Percentiles rank a stretch among this genome's conserved stretches.
Conservation (phyloP, 1,140 invertebrate genomes). For the Zaprionus africanus region DNA sequence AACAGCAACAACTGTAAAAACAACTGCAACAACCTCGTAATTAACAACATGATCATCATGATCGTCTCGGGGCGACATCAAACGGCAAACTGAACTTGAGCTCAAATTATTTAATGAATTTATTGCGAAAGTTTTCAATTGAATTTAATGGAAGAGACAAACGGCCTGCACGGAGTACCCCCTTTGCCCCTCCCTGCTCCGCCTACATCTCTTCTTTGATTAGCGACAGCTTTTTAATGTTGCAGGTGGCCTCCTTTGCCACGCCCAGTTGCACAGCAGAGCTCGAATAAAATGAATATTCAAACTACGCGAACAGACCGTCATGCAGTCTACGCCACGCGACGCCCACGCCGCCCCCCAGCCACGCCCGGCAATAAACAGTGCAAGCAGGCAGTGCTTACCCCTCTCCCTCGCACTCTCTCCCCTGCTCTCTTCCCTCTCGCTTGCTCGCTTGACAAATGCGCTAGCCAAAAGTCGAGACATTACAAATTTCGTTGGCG, state of each 20-base stretch:
- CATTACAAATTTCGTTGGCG: slow-evolving; percentile 67
- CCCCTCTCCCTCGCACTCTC: background rate
- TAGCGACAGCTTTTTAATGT: slow-evolving; percentile 39
- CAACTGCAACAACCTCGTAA: slow-evolving; percentile 19
- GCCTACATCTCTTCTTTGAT: background rate
- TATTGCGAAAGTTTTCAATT: slow-evolving; percentile 76
- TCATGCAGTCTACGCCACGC: slow-evolving; percentile 82
- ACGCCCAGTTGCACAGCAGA: slow-evolving; percentile 73
- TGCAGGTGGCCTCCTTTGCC: slow-evolving; percentile 72
- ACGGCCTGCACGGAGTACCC: slow-evolving; percentile 4
- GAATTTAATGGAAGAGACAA: slow-evolving; percentile 54
- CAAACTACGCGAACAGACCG: slow-evolving; percentile 35
- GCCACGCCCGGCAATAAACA: slow-evolving; percentile 38
- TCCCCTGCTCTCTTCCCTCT: no score
- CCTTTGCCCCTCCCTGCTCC: background rate
- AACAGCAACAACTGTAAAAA: slow-evolving; percentile 4
- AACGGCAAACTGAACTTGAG: slow-evolving; percentile 70
- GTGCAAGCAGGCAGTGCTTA: background rate
- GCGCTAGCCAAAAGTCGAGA: slow-evolving; percentile 49
- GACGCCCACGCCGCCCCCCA: slow-evolving; percentile 57
- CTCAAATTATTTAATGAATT: slow-evolving; percentile 81
- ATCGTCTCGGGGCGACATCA: slow-evolving; percentile 52
- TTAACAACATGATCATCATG: slow-evolving; percentile 27
- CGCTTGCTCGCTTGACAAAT: slow-evolving; percentile 39
- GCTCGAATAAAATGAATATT: slow-evolving; percentile 67